Percentiles rank a stretch among this genome's conserved stretches.
Conservation (phyloP, 2,797 vertebrate genomes). For the Melanotaenia nigrans region DNA sequence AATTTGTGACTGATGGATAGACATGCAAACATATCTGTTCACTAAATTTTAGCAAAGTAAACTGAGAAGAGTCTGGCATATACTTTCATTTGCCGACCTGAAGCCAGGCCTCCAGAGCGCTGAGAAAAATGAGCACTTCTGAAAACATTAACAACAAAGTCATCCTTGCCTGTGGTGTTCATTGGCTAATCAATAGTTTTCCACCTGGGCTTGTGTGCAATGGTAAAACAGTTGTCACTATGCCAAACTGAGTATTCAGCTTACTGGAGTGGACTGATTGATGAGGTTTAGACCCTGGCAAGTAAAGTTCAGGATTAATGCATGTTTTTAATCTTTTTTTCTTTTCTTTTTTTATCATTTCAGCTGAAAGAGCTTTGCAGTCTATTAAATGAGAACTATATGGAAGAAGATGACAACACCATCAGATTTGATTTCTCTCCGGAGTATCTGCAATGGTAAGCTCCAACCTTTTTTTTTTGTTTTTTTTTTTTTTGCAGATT, state of each 20-base stretch:
- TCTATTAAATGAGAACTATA: constrained; percentile 75
- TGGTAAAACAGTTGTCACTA: not conserved
- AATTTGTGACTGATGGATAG: not conserved
- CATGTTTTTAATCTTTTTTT: not conserved
- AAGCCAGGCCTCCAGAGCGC: not conserved
- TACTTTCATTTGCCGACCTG: not conserved
- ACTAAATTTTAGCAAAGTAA: not conserved
- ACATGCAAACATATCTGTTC: not conserved
- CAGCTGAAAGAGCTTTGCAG: constrained; percentile 71
- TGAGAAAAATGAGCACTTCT: not conserved
- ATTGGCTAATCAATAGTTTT: not conserved
- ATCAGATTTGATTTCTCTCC: constrained; percentile 89
- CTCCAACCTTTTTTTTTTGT: not conserved
- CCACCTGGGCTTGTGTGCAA: not conserved
- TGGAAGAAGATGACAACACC: constrained; percentile 76
- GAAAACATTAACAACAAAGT: not conserved
- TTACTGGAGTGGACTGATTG: no score
- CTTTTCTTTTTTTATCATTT: constrained; percentile 2
- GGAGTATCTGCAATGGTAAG: constrained; percentile 93
- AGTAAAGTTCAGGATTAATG: not conserved
- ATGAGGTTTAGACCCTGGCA: not conserved
- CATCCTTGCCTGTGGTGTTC: not conserved
- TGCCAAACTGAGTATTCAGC: not conserved
- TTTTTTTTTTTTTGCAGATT: not conserved
- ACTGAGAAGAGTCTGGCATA: not conserved